Base-by-base conservation (phyloP, 2,888 invertebrate species). In the Xylophagus ater region DNA sequence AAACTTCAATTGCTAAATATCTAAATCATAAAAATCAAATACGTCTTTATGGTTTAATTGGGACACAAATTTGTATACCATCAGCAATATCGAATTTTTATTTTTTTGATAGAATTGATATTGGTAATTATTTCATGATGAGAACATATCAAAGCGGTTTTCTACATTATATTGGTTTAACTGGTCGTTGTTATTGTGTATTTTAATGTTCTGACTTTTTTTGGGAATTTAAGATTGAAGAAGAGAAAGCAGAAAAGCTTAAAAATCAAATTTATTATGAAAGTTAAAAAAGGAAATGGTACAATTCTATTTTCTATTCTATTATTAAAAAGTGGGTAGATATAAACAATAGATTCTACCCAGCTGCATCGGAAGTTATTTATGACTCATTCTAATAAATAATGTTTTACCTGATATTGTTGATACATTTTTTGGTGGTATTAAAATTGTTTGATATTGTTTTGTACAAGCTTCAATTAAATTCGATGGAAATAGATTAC, bases 21-120 rank as follows among this genome's bases (percentile, higher is more conserved):
- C 52, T 73, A 31, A 67, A 58, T 47, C 56, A 63, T 15, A 62
- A 65, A 21, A 71, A 68, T 51, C 56, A 71, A 48, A 67, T 76
- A 45, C 71, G 87, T 47, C 66, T 86, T 42, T 69, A 75, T 54
- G 85, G 81, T 37, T 49, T 80, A 7, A 51, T 82, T 42, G 75
- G 80, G 43, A 72, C 79, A 18, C 87, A 87, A 17, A 65, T 90
- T 33, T 72, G 88, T 47, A 76, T 79, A 18, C 64, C 87, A 47
- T 87, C 89, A 9, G 81, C 81, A 2, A 71, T 88, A 53, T 87
- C 89, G 1, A 89, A 86, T 65, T 86, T 88, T 56, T 89, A 83
- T 63, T 87, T 92, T 58, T 84, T 90, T 62, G 82, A 78, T 43
- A 84, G 82, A 1, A 68, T 66, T 44, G 74, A 78, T 40, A 71